Percentiles rank a stretch among this genome's conserved stretches.
Conservation (phyloP, 2,113 vertebrate genomes). For the Raja brachyura region DNA sequence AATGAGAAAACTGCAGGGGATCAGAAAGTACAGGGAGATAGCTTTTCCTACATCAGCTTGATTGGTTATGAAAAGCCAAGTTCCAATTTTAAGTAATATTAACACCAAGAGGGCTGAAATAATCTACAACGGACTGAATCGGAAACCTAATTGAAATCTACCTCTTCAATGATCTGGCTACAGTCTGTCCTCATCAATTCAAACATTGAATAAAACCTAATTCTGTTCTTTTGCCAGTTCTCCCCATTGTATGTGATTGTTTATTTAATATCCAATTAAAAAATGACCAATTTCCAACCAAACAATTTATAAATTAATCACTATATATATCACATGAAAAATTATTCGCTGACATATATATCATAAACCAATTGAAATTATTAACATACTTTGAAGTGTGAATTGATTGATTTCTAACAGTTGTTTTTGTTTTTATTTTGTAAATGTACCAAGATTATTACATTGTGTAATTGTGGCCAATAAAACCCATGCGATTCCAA, state of each 20-base stretch:
- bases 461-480: background rate
- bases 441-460: background rate
- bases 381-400: background rate
- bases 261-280: background rate
- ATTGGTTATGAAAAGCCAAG: background rate
- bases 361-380: background rate
- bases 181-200: background rate
- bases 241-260: background rate
- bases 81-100: background rate
- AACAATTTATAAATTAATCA: background rate
- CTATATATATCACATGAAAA: background rate
- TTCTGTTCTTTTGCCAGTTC: background rate
- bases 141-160: background rate
- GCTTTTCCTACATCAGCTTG: background rate
- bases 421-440: background rate
- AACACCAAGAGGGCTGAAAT: background rate
- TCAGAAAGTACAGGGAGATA: background rate
- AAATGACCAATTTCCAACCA: background rate
- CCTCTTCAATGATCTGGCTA: background rate
- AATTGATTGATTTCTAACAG: background rate
- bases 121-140: background rate
- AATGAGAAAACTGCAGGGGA: background rate
- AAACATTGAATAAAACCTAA: background rate
- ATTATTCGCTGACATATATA: background rate
- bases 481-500: background rate